These are phyloP conservation scores for Pimephales promelas DNA, from an alignment of 2,113 vertebrate species.

Conservation along the genomic window DNA sequence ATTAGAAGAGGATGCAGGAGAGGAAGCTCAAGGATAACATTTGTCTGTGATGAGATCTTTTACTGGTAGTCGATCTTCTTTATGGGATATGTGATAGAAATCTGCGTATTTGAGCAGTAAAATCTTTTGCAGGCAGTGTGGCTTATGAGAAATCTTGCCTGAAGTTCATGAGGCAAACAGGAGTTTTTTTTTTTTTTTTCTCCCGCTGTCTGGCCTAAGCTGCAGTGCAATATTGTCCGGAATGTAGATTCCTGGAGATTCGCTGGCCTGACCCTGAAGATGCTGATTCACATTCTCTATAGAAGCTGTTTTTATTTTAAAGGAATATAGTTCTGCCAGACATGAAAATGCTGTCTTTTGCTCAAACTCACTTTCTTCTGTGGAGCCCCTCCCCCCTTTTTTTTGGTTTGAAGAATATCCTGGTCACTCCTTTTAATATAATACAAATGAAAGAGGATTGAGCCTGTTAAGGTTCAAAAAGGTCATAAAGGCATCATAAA, in stretches of 20 bases:
- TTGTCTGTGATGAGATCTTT: not conserved
- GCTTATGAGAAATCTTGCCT: not conserved
- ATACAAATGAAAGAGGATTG: not conserved
- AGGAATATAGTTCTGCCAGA: not conserved
- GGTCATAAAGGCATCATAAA: not conserved
- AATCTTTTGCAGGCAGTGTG: not conserved
- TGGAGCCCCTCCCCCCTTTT: not conserved
- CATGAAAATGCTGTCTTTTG: not conserved
- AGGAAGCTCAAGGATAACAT: not conserved
- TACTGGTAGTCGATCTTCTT: not conserved
- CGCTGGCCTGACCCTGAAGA: conserved; percentile 1
- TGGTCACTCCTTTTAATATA: not conserved
- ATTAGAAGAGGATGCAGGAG: not conserved
- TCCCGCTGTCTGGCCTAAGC: not conserved
- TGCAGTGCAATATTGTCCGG: not conserved
- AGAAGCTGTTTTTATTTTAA: not conserved
- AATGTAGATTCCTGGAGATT: conserved; percentile 2
- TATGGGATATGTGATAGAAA: not conserved
- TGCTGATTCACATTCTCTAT: not conserved
- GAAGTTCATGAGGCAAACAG: not conserved
- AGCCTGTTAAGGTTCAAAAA: not conserved
- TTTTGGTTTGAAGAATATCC: too few species aligned
- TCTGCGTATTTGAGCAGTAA: not conserved
- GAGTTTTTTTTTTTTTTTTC: not conserved
- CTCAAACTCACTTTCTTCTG: not conserved